Conservation (phyloP, 2,888 invertebrate genomes). For the Meta bourneti region DNA sequence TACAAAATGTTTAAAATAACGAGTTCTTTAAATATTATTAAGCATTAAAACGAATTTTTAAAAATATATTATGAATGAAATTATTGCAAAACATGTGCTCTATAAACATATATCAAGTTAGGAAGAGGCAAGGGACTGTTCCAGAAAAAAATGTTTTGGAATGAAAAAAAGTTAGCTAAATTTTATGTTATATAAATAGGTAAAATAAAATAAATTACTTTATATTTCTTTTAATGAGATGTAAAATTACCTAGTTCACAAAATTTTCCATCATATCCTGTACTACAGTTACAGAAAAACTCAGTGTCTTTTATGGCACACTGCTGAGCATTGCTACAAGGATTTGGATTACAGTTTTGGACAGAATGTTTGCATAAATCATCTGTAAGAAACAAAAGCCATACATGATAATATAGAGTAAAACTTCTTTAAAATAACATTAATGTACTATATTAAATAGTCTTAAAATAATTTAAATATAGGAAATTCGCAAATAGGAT, state of each 20-base stretch:
- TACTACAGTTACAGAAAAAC: conserved; percentile 42
- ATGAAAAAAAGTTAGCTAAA: not conserved
- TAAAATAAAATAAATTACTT: not conserved
- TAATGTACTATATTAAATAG: too few relatives aligned
- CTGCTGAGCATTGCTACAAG: conserved; percentile 40
- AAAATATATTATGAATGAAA: too few relatives aligned
- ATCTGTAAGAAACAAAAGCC: conserved; percentile 18
- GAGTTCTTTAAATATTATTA: too few relatives aligned
- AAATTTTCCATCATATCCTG: conserved; percentile 50
- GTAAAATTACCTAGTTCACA: conserved; percentile 65
- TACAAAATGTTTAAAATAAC: too few relatives aligned
- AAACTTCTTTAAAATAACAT: not conserved
- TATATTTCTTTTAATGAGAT: not conserved
- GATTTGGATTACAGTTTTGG: conserved; percentile 38
- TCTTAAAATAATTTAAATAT: too few relatives aligned
- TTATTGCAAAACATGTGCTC: too few relatives aligned
- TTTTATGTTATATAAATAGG: not conserved
- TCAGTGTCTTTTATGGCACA: conserved; percentile 8
- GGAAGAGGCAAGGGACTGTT: not conserved
- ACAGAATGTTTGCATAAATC: conserved; percentile 36
- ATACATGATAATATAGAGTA: not conserved
- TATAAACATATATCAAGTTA: not conserved
- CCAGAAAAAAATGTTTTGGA: not conserved
- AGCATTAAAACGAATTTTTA: too few relatives aligned
- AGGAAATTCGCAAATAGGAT: too few relatives aligned